Percentiles rank a stretch among this genome's conserved stretches.
phyloP scores from a whole-genome alignment of 2,888 invertebrate species.

The Caenorhabditis sulstoni region DNA sequence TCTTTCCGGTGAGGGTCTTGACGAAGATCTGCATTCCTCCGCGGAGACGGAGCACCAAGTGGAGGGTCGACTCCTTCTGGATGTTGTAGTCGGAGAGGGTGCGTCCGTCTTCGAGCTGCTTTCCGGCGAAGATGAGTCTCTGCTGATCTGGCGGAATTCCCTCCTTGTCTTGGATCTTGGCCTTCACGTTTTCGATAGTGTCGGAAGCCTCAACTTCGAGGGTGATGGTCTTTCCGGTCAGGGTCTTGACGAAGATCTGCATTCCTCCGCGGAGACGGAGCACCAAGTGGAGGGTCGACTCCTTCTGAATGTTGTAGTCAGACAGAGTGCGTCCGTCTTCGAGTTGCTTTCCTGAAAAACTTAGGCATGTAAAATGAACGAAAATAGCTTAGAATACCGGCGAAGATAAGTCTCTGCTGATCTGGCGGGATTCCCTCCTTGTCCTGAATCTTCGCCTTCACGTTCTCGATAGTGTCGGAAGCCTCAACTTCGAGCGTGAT shows the following conservation, averaged over 20 bases:
- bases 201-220: too few species aligned
- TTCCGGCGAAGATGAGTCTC: conserved; percentile 79
- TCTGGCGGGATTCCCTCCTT: conserved; percentile 70
- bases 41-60: conserved; percentile 69
- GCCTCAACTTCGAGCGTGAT: conserved; percentile 82
- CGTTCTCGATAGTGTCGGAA: conserved; percentile 67
- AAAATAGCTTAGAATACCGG: conserved; percentile 96
- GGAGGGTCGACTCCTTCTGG: conserved; percentile 70
- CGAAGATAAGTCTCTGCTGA: conserved; percentile 83
- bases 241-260: too few species aligned
- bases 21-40: conserved; percentile 93
- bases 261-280: too few species aligned
- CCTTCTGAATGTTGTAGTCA: too few species aligned
- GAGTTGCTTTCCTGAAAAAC: conserved; percentile 40
- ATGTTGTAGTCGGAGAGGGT: conserved; percentile 75
- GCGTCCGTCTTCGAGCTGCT: conserved; percentile 84
- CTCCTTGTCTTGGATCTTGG: too few species aligned
- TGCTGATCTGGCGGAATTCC: too few species aligned
- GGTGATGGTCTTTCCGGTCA: too few species aligned
- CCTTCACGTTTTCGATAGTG: too few species aligned
- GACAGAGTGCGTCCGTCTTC: too few species aligned
- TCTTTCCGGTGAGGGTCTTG: conserved; percentile 90
- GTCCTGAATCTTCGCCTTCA: conserved; percentile 68
- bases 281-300: too few species aligned
- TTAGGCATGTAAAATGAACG: too few species aligned